Percentiles rank a stretch among this genome's conserved stretches.
Evolutionary conservation across 2,888 invertebrate genomes (phyloP).

Genomic region (Apamea anceps): DNA sequence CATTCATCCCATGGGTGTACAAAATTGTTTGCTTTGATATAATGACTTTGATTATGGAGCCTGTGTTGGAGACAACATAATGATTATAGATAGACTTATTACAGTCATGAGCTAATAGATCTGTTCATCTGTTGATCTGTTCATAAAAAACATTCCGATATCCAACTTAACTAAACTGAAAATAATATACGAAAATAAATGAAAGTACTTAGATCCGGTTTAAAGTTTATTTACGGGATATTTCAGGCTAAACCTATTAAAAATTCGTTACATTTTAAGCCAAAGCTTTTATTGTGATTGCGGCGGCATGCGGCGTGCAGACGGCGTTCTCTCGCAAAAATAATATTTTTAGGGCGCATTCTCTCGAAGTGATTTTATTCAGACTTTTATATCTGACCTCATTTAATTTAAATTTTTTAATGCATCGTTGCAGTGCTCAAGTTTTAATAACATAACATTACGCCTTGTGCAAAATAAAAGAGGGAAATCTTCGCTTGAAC

Average conservation of each 20-base stretch:
- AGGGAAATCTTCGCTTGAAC: too few species aligned
- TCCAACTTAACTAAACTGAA: not conserved
- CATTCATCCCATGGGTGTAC: not conserved
- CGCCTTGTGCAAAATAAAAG: too few species aligned
- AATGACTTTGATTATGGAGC: not conserved
- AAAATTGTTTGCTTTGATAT: not conserved
- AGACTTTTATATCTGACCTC: conserved; percentile 32
- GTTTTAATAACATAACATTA: not conserved
- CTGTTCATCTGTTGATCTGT: not conserved
- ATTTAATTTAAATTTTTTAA: conserved; percentile 25
- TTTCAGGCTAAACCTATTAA: conserved; percentile 37
- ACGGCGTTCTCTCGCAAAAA: conserved; percentile 17
- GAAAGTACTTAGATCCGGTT: not conserved
- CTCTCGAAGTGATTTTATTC: conserved; percentile 35
- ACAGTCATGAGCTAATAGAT: not conserved
- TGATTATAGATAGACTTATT: not conserved
- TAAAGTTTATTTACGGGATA: conserved; percentile 8
- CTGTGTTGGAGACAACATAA: not conserved
- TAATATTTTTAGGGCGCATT: conserved; percentile 37
- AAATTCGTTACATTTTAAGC: conserved; percentile 31
- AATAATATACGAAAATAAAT: not conserved
- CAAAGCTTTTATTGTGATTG: conserved; percentile 54
- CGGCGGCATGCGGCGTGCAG: conserved; percentile 23
- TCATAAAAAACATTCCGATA: not conserved
- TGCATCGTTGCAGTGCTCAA: conserved; percentile 12